phyloP scores from a whole-genome alignment of 1,140 invertebrate species.

The Penaeus indicus region DNA sequence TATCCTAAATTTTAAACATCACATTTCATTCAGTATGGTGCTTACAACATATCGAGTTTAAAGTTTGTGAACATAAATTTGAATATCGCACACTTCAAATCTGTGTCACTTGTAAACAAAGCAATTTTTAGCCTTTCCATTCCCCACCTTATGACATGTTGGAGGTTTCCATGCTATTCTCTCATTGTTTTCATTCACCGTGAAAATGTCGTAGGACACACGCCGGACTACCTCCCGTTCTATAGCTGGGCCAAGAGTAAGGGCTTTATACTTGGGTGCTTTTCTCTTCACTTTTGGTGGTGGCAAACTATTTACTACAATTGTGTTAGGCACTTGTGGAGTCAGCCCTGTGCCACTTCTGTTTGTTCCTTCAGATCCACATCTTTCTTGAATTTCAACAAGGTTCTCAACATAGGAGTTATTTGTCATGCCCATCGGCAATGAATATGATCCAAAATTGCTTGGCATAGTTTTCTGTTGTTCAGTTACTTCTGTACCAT shows the following conservation, averaged over 20 bases:
- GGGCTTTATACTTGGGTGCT: conserved; percentile 36
- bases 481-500: background rate
- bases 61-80: background rate
- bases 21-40: background rate
- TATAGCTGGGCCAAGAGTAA: conserved; percentile 48
- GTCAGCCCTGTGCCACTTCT: background rate
- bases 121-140: background rate
- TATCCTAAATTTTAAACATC: background rate
- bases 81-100: background rate
- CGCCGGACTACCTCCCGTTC: conserved; percentile 36
- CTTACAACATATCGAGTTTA: background rate
- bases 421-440: background rate
- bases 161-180: conserved; percentile 61
- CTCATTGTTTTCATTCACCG: conserved; percentile 50
- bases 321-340: background rate
- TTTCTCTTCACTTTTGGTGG: conserved; percentile 42
- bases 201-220: conserved; percentile 54
- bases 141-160: conserved; percentile 52
- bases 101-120: background rate
- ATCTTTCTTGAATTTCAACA: conserved; percentile 49
- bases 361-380: background rate
- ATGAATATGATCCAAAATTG: background rate
- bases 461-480: background rate
- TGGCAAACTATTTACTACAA: conserved; percentile 5
- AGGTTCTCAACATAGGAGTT: conserved; percentile 43